Evolutionary conservation across 2,888 invertebrate genomes (phyloP), one percentile per base, ranked within the genome.

Genomic region (Rhagonycha fulva): DNA sequence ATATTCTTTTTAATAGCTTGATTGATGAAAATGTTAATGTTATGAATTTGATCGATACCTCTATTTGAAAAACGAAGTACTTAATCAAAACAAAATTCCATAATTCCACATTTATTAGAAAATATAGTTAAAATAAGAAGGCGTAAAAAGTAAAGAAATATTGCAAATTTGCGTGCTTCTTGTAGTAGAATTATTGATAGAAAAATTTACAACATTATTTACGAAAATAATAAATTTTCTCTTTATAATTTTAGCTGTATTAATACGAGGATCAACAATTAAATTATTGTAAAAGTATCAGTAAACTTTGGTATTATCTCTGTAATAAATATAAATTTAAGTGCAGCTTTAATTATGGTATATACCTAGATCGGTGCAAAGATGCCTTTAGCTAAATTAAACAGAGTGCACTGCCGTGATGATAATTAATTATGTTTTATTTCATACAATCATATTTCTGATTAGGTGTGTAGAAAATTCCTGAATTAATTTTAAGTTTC

Each of bases 141-240:
- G 74, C 69, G 74, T 71, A 68, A 70, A 70, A 74, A n/a, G 76
- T 71, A 30, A 76, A 76, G 74, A 76, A 74, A 76, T 71, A 76
- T 76, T 74, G 67, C 76, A 60, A 68, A 68, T 74, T 76, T 76
- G 76, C 76, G 74, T 76, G 76, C 71, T 76, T 14, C n/a, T 60
- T 28, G 62, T 71, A 73, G 70, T 70, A 73, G 68, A 72, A 73
- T 72, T 76, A 68, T 68, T 68, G 32, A 30, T 68, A 19, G 28
- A 32, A 68, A 68, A 14, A 26, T 68, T 68, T 68, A 47, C 47
- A n/a, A 7, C 47, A 47, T 47, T 47, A 47, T 47, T 47, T 47
- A n/a, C 2, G 47, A 47, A 47, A 47, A 47, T 47, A 47, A 47
- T 47, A 47, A 47, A 47, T 47, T 47, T 47, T n/a, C 47, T 5